Conservation (phyloP, 2,888 invertebrate species). For the Notocelia uddmanniana region DNA sequence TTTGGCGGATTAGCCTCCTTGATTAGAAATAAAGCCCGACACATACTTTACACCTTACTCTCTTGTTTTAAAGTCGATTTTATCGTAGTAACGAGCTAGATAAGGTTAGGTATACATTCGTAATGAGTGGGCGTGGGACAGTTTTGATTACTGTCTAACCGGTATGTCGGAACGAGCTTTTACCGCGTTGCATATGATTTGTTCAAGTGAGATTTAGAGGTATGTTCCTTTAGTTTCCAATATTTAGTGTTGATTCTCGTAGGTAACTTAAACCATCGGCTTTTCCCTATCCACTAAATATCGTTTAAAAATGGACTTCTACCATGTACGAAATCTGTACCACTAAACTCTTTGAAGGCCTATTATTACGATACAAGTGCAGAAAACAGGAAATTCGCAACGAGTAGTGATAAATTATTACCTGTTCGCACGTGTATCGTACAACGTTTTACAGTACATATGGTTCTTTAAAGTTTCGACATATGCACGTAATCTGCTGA, state of each 20-base stretch:
- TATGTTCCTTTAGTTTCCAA: neutral
- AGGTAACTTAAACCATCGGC: neutral
- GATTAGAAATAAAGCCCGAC: slow-evolving; percentile 65
- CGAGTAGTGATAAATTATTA: too few relatives aligned
- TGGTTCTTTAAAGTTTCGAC: too few relatives aligned
- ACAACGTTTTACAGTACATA: too few relatives aligned
- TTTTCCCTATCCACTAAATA: neutral
- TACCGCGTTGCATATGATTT: slow-evolving; percentile 20
- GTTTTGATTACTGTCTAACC: slow-evolving; percentile 34
- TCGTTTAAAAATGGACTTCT: neutral
- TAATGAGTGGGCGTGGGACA: slow-evolving; percentile 42
- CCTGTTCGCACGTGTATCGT: too few relatives aligned
- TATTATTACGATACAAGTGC: too few relatives aligned
- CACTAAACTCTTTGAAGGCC: too few relatives aligned
- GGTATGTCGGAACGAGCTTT: slow-evolving; percentile 36
- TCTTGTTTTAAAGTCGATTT: slow-evolving; percentile 6
- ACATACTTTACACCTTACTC: slow-evolving; percentile 6
- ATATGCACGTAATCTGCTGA: too few relatives aligned
- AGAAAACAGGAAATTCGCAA: too few relatives aligned
- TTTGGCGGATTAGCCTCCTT: slow-evolving; percentile 82
- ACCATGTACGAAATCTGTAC: neutral
- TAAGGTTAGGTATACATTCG: neutral
- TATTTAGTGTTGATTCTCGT: neutral
- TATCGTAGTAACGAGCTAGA: neutral
- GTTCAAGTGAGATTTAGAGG: slow-evolving; percentile 16